Conservation (phyloP, 1,140 invertebrate species). For the Drosophila pallidifrons region DNA sequence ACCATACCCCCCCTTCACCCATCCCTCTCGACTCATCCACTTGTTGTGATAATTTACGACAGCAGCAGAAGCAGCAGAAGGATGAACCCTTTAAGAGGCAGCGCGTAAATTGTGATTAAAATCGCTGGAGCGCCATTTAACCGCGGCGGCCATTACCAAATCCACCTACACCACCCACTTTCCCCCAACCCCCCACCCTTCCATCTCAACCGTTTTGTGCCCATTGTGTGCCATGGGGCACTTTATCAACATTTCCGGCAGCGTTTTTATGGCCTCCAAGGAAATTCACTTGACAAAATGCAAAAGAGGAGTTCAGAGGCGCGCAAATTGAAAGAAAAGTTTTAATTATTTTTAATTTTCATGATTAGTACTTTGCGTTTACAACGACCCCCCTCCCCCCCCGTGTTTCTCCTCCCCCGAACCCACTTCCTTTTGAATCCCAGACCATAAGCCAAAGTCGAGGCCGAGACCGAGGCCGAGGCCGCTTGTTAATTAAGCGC, state of each 20-base stretch:
- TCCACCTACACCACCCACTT: neutral
- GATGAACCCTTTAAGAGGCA: conserved; percentile 56
- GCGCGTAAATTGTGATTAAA: conserved; percentile 81
- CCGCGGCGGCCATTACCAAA: conserved; percentile 74
- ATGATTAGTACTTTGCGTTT: conserved; percentile 83
- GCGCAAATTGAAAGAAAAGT: conserved; percentile 81
- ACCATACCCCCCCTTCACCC: neutral
- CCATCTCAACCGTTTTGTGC: neutral
- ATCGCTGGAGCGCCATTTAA: conserved; percentile 82
- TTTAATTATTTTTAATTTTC: conserved; percentile 84
- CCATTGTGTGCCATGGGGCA: conserved; percentile 29
- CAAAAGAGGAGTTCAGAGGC: conserved; percentile 9
- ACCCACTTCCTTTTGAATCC: neutral
- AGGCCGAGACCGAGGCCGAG: neutral
- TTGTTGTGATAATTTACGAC: conserved; percentile 65
- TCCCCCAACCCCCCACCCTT: conserved; percentile 1
- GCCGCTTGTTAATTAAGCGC: conserved; percentile 78
- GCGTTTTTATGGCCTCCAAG: conserved; percentile 71
- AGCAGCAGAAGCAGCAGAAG: neutral
- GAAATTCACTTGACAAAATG: conserved; percentile 59
- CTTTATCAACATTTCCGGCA: conserved; percentile 68
- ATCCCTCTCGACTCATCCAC: neutral
- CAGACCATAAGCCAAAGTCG: conserved; percentile 11
- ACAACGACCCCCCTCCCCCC: conserved; percentile 41
- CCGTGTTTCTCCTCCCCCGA: neutral